These are phyloP conservation scores for Drosophila eohydei DNA, from an alignment of 2,888 invertebrate species.

Conservation along the genomic window DNA sequence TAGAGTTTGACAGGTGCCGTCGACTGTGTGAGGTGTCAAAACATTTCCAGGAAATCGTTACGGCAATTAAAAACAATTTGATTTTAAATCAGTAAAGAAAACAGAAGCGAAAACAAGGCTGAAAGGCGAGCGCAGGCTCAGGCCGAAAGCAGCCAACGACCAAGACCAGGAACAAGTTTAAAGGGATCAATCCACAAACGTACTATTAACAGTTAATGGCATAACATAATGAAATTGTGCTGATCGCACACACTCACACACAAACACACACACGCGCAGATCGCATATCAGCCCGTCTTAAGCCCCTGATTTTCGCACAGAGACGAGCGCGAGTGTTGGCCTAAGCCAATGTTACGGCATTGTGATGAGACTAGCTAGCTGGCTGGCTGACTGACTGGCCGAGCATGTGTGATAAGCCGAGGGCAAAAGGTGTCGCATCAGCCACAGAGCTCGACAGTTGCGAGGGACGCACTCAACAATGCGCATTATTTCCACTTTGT, in stretches of 20 bases:
- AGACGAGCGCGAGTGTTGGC: slow-evolving; percentile 15
- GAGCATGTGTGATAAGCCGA: slow-evolving; percentile 61
- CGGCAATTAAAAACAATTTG: slow-evolving; percentile 76
- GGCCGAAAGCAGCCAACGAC: not conserved
- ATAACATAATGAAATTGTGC: slow-evolving; percentile 75
- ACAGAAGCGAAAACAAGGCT: slow-evolving; percentile 39
- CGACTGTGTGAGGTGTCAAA: slow-evolving; percentile 52
- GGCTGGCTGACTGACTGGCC: slow-evolving; percentile 14
- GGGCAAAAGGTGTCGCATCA: slow-evolving; percentile 56
- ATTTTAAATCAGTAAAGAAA: slow-evolving; percentile 74
- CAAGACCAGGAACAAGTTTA: slow-evolving; percentile 21
- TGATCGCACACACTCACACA: slow-evolving; percentile 44
- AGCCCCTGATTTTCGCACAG: slow-evolving; percentile 72
- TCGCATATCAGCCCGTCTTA: slow-evolving; percentile 42
- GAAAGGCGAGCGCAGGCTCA: not conserved
- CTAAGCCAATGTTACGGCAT: slow-evolving; percentile 80
- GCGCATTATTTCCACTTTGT: slow-evolving; percentile 81
- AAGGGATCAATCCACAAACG: slow-evolving; percentile 35
- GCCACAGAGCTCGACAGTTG: slow-evolving; percentile 5
- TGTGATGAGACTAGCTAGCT: slow-evolving; percentile 43
- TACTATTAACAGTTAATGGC: slow-evolving; percentile 69
- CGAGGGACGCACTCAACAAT: slow-evolving; percentile 61
- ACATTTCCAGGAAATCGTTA: slow-evolving; percentile 65
- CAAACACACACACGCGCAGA: slow-evolving; percentile 23
- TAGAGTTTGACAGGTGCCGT: not conserved